Conservation (phyloP, 2,113 vertebrate genomes). For the Addax nasomaculatus region DNA sequence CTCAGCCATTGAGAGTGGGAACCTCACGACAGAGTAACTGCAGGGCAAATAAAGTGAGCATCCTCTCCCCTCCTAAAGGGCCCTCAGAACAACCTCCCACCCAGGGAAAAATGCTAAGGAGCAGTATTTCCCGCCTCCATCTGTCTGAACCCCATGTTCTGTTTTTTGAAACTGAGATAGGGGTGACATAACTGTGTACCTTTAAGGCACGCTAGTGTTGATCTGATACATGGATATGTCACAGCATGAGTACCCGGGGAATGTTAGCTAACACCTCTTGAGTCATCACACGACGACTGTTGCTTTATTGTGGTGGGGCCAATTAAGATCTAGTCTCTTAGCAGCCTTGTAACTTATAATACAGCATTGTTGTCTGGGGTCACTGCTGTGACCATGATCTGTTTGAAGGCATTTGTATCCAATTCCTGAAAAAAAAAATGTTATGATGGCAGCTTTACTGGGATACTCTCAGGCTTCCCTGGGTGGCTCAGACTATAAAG, state of each 20-base stretch:
- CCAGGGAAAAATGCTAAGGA: background rate
- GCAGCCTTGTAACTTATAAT: too few species aligned
- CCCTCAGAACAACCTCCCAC: background rate
- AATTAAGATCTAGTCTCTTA: background rate
- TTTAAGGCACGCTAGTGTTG: background rate
- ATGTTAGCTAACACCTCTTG: too few species aligned
- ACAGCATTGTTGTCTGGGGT: background rate
- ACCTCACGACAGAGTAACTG: too few species aligned
- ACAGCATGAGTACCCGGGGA: background rate
- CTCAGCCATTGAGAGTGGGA: background rate
- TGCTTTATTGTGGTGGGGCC: background rate
- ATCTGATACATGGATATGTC: fast-evolving
- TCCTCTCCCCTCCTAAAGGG: background rate
- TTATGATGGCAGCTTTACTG: background rate
- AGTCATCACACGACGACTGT: fast-evolving
- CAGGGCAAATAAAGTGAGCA: background rate
- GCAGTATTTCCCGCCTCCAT: background rate
- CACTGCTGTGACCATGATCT: background rate
- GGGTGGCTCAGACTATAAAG: background rate
- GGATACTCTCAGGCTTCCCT: background rate
- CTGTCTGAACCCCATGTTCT: background rate
- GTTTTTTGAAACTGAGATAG: background rate
- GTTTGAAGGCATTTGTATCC: background rate
- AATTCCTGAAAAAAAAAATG: too few species aligned
- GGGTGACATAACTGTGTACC: background rate